Evolutionary conservation across 2,797 vertebrate species (phyloP).

Genomic region (Scarus forsteni): DNA sequence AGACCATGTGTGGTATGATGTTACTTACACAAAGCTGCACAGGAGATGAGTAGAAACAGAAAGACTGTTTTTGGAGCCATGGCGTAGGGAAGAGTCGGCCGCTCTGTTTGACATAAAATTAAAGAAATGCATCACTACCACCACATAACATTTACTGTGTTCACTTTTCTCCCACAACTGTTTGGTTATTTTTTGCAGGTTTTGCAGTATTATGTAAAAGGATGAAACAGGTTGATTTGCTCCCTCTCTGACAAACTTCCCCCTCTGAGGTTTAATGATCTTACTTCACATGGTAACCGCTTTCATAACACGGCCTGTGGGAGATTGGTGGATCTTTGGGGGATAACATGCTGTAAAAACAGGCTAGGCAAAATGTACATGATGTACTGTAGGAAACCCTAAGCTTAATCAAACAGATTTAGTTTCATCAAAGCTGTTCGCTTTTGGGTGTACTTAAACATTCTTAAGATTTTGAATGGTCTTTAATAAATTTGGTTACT

Average conservation of each 20-base stretch:
- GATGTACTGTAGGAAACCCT: slow-evolving; percentile 5
- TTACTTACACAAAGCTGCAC: slow-evolving; percentile 62
- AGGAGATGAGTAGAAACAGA: slow-evolving; percentile 55
- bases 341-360: slow-evolving; percentile 70
- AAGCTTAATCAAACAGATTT: background rate
- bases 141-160: background rate
- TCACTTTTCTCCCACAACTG: background rate
- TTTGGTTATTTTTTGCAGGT: background rate
- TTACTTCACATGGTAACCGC: slow-evolving; percentile 62
- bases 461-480: slow-evolving; percentile 32
- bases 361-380: slow-evolving; percentile 30
- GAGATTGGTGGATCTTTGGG: slow-evolving; percentile 45
- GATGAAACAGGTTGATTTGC: slow-evolving; percentile 22
- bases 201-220: background rate
- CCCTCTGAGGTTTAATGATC: slow-evolving; percentile 61
- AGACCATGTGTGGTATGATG: background rate
- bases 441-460: background rate
- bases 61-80: slow-evolving; percentile 62
- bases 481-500: slow-evolving; percentile 12
- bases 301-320: slow-evolving; percentile 43
- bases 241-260: slow-evolving; percentile 34
- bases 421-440: background rate
- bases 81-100: background rate
- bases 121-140: slow-evolving; percentile 11
- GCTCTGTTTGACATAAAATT: slow-evolving; percentile 8